Percentiles rank a stretch among this genome's conserved stretches.
These are phyloP conservation scores for Conus canariensis DNA, from an alignment of 2,888 invertebrate genomes.

Conservation along the genomic window DNA sequence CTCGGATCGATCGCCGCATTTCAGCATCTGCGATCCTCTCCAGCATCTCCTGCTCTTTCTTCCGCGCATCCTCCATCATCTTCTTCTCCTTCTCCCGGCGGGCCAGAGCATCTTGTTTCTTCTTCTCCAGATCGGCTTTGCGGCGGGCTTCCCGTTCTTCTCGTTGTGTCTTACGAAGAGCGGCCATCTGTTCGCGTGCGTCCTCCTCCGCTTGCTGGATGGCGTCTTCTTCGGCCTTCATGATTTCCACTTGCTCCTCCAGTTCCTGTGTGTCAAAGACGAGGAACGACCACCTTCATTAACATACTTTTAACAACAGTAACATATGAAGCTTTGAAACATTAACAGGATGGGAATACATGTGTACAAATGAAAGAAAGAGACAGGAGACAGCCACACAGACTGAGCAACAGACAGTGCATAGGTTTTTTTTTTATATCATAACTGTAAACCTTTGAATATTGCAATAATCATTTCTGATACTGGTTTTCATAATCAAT, in stretches of 20 bases:
- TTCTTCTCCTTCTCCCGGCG: slow-evolving; percentile 65
- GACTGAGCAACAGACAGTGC: too few species aligned
- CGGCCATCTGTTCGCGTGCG: slow-evolving; percentile 64
- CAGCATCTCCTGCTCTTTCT: slow-evolving; percentile 70
- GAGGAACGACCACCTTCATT: background rate
- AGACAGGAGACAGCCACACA: too few species aligned
- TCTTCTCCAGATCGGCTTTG: slow-evolving; percentile 67
- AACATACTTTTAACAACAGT: background rate
- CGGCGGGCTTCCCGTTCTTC: slow-evolving; percentile 68
- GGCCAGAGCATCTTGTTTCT: slow-evolving; percentile 63
- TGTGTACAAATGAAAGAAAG: too few species aligned
- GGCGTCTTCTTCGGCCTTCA: slow-evolving; percentile 66
- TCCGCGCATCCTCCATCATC: slow-evolving; percentile 64
- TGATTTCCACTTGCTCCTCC: slow-evolving; percentile 62
- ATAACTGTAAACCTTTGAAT: too few species aligned
- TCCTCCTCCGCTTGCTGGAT: slow-evolving; percentile 69
- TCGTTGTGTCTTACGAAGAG: slow-evolving; percentile 61
- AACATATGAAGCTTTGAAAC: background rate
- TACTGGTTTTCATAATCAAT: too few species aligned
- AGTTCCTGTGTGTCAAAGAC: slow-evolving; percentile 54
- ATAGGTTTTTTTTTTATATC: too few species aligned
- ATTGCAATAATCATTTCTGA: too few species aligned
- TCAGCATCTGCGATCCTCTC: slow-evolving; percentile 69
- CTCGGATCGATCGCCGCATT: slow-evolving; percentile 61
- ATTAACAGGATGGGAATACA: too few species aligned